These are phyloP conservation scores for Tautogolabrus adspersus DNA, from an alignment of 2,113 vertebrate genomes.

Conservation along the genomic window DNA sequence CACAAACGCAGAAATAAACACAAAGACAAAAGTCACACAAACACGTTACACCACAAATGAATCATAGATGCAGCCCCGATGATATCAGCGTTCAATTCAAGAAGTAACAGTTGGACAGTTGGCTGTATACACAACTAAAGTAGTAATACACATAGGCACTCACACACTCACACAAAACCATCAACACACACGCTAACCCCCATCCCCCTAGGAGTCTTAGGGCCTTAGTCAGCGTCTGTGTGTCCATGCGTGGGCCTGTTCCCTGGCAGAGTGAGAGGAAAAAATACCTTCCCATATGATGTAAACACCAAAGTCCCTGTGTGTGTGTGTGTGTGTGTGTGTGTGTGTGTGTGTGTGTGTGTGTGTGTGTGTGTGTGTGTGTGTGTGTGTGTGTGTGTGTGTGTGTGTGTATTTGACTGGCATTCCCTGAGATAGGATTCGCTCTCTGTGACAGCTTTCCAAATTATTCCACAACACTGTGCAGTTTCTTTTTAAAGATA, in stretches of 20 bases:
- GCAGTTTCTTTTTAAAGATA: constrained; percentile 73
- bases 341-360: constrained; percentile 10
- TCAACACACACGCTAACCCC: background rate
- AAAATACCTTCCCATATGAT: constrained; percentile 86
- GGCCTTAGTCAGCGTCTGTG: constrained; percentile 80
- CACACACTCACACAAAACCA: background rate
- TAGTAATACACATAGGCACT: constrained; percentile 11
- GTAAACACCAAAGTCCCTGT: constrained; percentile 76
- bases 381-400: constrained; percentile 15
- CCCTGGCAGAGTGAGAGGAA: constrained; percentile 81
- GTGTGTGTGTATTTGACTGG: constrained; percentile 45
- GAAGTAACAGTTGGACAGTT: constrained; percentile 15
- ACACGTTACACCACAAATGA: background rate
- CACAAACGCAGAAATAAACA: constrained; percentile 29
- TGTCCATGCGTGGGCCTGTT: constrained; percentile 83
- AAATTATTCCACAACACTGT: constrained; percentile 70
- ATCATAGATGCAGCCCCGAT: background rate
- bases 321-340: constrained; percentile 30
- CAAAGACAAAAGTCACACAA: background rate
- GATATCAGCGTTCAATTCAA: constrained; percentile 7
- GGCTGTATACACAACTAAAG: constrained; percentile 13
- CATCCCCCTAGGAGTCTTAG: constrained; percentile 53
- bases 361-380: constrained; percentile 11
- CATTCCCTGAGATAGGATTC: constrained; percentile 66
- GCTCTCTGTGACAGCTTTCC: constrained; percentile 68